phyloP scores from a whole-genome alignment of 1,140 invertebrate genomes.

The Acromyrmex echinatior region DNA sequence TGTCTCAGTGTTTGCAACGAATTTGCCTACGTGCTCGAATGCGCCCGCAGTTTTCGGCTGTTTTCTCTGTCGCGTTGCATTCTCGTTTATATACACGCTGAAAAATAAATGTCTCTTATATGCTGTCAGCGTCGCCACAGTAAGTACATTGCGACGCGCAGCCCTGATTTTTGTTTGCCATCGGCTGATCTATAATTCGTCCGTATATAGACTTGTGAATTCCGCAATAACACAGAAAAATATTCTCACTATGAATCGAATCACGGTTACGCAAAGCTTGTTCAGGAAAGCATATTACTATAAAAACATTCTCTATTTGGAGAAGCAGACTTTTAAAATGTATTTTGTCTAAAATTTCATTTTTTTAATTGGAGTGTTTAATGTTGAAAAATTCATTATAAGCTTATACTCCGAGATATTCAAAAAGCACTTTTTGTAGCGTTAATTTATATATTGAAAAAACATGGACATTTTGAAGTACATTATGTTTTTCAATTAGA shows the following conservation, averaged over 20 bases:
- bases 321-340: no score
- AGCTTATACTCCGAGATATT: no score
- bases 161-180: conserved; percentile 24
- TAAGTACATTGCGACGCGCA: not conserved
- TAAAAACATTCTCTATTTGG: no score
- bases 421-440: no score
- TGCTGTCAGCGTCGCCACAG: conserved; percentile 60
- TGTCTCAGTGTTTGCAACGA: conserved; percentile 84
- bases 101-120: conserved; percentile 79
- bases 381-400: no score
- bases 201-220: not conserved
- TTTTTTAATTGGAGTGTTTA: no score
- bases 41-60: conserved; percentile 72
- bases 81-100: conserved; percentile 77
- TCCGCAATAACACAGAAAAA: not conserved
- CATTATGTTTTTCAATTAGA: no score
- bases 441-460: no score
- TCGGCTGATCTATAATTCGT: not conserved
- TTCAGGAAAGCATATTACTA: no score
- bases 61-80: conserved; percentile 58
- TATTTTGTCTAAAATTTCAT: no score
- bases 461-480: no score
- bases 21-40: conserved; percentile 83
- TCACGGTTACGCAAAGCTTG: not conserved
- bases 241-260: not conserved